Evolutionary conservation across 2,797 vertebrate species (phyloP).

Genomic region (Melanotaenia boesemani): DNA sequence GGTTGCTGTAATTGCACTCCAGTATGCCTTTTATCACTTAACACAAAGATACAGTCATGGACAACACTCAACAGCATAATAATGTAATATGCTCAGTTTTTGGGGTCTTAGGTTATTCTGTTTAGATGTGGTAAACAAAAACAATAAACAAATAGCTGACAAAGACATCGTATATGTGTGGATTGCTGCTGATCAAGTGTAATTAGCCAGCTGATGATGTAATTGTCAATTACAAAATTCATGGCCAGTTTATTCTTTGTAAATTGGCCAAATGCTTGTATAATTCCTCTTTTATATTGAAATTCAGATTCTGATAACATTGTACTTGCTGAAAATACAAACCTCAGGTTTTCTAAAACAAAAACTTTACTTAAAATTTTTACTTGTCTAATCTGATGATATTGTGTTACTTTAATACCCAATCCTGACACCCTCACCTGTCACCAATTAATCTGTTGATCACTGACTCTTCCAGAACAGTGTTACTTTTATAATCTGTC

Average conservation of each 20-base stretch:
- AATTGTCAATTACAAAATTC: not conserved
- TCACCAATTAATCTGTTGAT: not conserved
- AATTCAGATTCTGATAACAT: not conserved
- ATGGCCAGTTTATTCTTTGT: not conserved
- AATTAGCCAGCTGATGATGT: not conserved
- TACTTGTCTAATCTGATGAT: not conserved
- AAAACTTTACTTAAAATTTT: not conserved
- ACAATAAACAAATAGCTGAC: not conserved
- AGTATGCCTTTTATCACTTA: conserved; percentile 1
- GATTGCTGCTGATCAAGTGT: not conserved
- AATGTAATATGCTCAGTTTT: not conserved
- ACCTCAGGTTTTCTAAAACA: not conserved
- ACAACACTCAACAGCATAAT: conserved; percentile 18
- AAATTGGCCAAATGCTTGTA: not conserved
- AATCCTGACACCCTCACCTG: not conserved
- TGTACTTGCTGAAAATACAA: no score
- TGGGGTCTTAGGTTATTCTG: not conserved
- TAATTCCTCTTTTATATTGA: not conserved
- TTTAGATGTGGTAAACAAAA: not conserved
- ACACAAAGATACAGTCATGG: conserved; percentile 3
- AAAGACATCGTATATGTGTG: not conserved
- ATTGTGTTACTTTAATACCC: not conserved
- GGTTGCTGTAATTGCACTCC: conserved; percentile 41
- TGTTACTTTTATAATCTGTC: not conserved
- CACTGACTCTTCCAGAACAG: not conserved